phyloP scores from a whole-genome alignment of 2,888 invertebrate genomes.

The Melinaea marsaeus region DNA sequence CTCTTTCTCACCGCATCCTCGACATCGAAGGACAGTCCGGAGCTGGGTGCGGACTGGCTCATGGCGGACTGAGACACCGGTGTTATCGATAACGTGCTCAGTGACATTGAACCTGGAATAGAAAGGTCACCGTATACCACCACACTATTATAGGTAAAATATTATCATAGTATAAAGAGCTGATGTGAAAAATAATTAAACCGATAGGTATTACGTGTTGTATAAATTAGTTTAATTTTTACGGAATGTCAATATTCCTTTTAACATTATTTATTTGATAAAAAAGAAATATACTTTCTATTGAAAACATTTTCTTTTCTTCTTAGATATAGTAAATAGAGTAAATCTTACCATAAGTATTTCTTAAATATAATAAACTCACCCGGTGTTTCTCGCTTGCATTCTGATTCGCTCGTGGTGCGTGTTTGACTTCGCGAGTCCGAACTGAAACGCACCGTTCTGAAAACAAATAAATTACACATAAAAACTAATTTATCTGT shows the following conservation, averaged over 20 bases:
- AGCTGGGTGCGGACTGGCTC: slow-evolving; percentile 66
- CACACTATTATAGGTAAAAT: too few relatives aligned
- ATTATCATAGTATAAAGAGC: too few relatives aligned
- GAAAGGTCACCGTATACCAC: too few relatives aligned
- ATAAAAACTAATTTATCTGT: not conserved
- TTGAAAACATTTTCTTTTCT: too few relatives aligned
- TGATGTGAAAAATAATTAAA: too few relatives aligned
- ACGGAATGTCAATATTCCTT: too few relatives aligned
- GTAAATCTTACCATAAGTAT: too few relatives aligned
- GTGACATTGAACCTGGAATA: slow-evolving; percentile 61
- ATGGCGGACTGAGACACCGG: slow-evolving; percentile 58
- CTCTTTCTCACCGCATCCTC: slow-evolving; percentile 49
- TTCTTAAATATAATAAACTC: slow-evolving; percentile 1
- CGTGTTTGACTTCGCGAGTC: slow-evolving; percentile 59
- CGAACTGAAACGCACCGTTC: slow-evolving; percentile 72
- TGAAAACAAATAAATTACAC: slow-evolving; percentile 37
- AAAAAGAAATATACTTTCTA: too few relatives aligned
- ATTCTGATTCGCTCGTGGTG: slow-evolving; percentile 51
- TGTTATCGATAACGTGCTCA: slow-evolving; percentile 59
- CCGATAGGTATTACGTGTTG: too few relatives aligned
- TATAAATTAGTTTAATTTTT: too few relatives aligned
- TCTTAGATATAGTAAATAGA: too few relatives aligned
- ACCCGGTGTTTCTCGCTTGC: slow-evolving; percentile 66
- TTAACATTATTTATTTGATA: too few relatives aligned
- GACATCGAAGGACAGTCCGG: slow-evolving; percentile 51